Base-by-base conservation (phyloP, 2,797 vertebrate species). In the Galaxias olidus region DNA sequence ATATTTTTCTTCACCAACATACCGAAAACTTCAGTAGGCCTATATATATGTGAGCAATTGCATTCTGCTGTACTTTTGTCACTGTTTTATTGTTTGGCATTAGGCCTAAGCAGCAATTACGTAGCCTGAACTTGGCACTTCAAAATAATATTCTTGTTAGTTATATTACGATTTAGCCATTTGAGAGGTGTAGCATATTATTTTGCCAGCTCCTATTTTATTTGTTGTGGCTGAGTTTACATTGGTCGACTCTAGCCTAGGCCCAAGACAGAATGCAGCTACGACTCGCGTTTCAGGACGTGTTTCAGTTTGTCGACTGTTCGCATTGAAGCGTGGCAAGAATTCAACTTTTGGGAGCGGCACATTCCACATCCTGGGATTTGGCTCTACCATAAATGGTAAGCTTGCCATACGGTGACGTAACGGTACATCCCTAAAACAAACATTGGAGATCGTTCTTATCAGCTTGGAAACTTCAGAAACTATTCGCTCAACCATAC, bases 301-400 rank as follows among this genome's bases (percentile, higher is more conserved):
- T 77, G 85, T 84, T 77, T 82, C 62, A 61, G 47, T 75, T 56
- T 53, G 71, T 55, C 59, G 8, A 71, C 65, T 69, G 74, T 69
- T 84, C 75, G 71, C 57, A 59, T 73, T 12, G 56, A 45, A 18
- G 41, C 59, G n/a, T 65, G 75, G 71, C 82, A 86, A 86, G 88
- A 92, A 89, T 90, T 83, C 74, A 66, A 59, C 15, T 68, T 85
- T 83, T 84, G 89, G 91, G 90, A 91, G 90, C 81, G 91, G 91
- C 91, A 84, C 89, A 89, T 89, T 91, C 91, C 91, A 87, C 88
- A 91, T 91, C 87, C 91, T 84, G 87, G 90, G 86, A 90, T 91
- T 89, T 86, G 85, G 78, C 86, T 91, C 87, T 86, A 84, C 92
- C 92, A 90, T 94, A 94, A 88, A 94, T 91, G 92, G 92, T 91